phyloP scores from a whole-genome alignment of 2,888 invertebrate species.

The Lithophane ornitopus region DNA sequence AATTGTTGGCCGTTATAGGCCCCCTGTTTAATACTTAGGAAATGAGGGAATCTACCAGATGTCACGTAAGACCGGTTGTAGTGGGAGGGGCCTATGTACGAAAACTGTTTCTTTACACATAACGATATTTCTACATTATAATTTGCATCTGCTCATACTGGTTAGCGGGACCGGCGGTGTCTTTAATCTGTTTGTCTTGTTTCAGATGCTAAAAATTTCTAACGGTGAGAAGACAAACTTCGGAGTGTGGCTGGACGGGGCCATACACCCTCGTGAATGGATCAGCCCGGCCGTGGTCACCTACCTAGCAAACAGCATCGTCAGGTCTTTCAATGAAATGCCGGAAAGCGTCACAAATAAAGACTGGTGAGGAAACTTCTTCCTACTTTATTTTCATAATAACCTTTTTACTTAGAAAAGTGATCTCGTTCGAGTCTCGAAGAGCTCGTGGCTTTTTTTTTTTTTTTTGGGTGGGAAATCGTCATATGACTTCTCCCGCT shows the following conservation, averaged over 20 bases:
- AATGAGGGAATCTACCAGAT: not conserved
- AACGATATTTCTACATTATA: not conserved
- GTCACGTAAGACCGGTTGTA: not conserved
- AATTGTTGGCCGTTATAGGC: too few relatives aligned
- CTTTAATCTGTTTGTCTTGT: not conserved
- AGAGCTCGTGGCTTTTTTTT: too few relatives aligned
- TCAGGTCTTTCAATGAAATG: conserved; percentile 92
- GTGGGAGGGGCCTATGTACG: not conserved
- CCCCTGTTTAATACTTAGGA: not conserved
- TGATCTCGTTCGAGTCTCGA: too few relatives aligned
- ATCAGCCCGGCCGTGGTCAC: conserved; percentile 95
- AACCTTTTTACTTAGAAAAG: not conserved
- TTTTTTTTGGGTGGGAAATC: too few relatives aligned
- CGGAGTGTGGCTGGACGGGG: conserved; percentile 94
- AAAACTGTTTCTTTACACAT: not conserved
- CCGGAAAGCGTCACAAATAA: conserved; percentile 93
- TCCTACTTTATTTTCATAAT: not conserved
- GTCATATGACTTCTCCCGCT: too few relatives aligned
- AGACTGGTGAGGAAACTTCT: conserved; percentile 92
- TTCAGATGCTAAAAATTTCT: conserved; percentile 91
- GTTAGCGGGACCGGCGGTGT: too few relatives aligned
- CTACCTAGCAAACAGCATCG: conserved; percentile 93
- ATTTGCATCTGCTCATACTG: too few relatives aligned
- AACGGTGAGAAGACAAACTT: conserved; percentile 91
- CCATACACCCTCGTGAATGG: conserved; percentile 98